These are phyloP conservation scores for Lemur catta DNA, from an alignment of 2,797 vertebrate species.

Conservation along the genomic window DNA sequence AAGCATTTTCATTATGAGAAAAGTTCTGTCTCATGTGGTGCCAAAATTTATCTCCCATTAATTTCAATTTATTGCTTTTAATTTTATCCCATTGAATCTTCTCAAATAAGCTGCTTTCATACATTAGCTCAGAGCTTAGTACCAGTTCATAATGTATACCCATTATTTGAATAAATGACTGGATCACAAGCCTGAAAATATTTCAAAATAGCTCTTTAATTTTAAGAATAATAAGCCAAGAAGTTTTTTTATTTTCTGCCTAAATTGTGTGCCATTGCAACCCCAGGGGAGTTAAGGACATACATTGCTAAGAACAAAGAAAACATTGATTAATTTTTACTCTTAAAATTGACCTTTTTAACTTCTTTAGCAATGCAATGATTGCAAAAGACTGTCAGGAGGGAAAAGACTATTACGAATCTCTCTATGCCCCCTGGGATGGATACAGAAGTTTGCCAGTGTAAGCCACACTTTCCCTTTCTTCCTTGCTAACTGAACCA, in stretches of 20 bases:
- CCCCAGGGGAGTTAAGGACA: no score
- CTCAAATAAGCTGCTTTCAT: background rate
- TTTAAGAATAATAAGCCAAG: background rate
- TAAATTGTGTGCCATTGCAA: no score
- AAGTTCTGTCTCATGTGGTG: background rate
- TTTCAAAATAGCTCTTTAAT: background rate
- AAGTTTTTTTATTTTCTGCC: background rate
- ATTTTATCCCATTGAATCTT: background rate
- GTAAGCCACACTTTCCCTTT: background rate
- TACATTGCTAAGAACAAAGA: background rate
- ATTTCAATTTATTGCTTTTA: background rate
- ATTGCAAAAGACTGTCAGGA: background rate
- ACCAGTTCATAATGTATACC: background rate
- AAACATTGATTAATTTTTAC: background rate
- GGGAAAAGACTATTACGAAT: background rate
- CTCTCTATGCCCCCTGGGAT: background rate
- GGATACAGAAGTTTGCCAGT: background rate
- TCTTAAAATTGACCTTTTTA: background rate
- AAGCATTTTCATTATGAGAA: background rate
- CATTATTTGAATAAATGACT: background rate
- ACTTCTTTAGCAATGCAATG: background rate
- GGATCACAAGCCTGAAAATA: background rate
- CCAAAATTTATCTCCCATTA: background rate
- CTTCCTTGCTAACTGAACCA: background rate
- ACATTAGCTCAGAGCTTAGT: background rate